Base-by-base conservation (phyloP, 2,888 invertebrate species). In the Linnaemya tessellans region DNA sequence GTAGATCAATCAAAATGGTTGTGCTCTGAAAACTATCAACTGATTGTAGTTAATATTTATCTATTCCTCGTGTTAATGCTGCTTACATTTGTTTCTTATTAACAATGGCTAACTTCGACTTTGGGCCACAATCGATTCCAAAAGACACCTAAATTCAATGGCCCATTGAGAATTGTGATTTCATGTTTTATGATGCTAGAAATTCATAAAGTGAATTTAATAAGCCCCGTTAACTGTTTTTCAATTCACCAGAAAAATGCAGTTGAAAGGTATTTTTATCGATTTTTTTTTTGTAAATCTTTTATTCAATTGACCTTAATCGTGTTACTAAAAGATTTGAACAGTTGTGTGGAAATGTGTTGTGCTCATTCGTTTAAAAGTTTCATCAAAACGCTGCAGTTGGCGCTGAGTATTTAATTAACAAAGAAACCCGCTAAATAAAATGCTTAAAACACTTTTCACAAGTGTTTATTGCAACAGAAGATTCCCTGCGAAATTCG, bases 21-120 rank as follows among this genome's bases (percentile, higher is more conserved):
- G 65, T 78, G 82, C 82, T 83, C 82, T 73, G 67, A 43, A 83
- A 67, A 78, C 65, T 71, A 83, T 71, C 58, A 83, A 56, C 64
- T 73, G 56, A 49, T 71, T 65, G 60, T 51, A 67, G 30, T 60
- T 60, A 74, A 68, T 68, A 80, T 46, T 15, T 41, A 41, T 25
- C n/a, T n/a, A n/a, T n/a, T n/a, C n/a, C n/a, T n/a, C n/a, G n/a
- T 15, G 51, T 35, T 43, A 70, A 22, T 5, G 18, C 46, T 67
- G 18, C 46, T 67, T 25, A 49, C 35, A 43, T 30, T 49, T 70
- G 3, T 65, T 41, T 9, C n/a, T n/a, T 46, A 30, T 20, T 46
- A 10, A 18, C 18, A 7, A 35, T 35, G 11, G 35, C 2, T 15
- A 43, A 4, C 43, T 73, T 62, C 3, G 18, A 20, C 11, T 35